Conservation (phyloP, 2,888 invertebrate species). For the Drosophila paranaensis region DNA sequence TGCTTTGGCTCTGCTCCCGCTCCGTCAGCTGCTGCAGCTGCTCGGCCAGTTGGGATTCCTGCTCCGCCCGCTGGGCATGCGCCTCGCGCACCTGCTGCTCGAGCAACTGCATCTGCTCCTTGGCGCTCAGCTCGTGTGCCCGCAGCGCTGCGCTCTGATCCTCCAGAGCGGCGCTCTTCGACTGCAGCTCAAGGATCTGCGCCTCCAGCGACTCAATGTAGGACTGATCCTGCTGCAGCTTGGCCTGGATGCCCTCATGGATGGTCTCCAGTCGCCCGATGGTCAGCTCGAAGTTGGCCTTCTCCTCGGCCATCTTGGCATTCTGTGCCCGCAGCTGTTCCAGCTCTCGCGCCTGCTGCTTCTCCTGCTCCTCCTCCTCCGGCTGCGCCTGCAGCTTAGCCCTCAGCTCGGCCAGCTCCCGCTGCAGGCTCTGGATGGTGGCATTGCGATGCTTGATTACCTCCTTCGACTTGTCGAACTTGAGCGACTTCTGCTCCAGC, state of each 20-base stretch:
- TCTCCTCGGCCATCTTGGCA: slow-evolving; percentile 71
- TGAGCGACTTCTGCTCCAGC: slow-evolving; percentile 86
- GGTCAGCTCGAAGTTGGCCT: slow-evolving; percentile 76
- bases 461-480: slow-evolving; percentile 86
- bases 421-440: slow-evolving; percentile 85
- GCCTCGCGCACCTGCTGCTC: slow-evolving; percentile 87
- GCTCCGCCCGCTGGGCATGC: slow-evolving; percentile 87
- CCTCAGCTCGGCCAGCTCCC: slow-evolving; percentile 69
- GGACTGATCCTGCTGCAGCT: slow-evolving; percentile 90
- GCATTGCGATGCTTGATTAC: slow-evolving; percentile 86
- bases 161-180: slow-evolving; percentile 88
- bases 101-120: slow-evolving; percentile 87
- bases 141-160: slow-evolving; percentile 88
- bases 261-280: slow-evolving; percentile 80
- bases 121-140: slow-evolving; percentile 87
- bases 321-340: slow-evolving; percentile 62
- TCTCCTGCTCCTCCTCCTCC: slow-evolving; percentile 60
- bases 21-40: slow-evolving; percentile 87
- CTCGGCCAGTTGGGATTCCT: slow-evolving; percentile 88
- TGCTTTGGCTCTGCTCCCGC: slow-evolving; percentile 87
- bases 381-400: slow-evolving; percentile 63
- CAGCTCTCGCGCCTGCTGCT: slow-evolving; percentile 17
- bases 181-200: slow-evolving; percentile 88
- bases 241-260: slow-evolving; percentile 86
- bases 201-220: slow-evolving; percentile 90